These are phyloP conservation scores for Mesodorylaimus sp. DNA, from an alignment of 2,888 invertebrate species.

Conservation along the genomic window DNA sequence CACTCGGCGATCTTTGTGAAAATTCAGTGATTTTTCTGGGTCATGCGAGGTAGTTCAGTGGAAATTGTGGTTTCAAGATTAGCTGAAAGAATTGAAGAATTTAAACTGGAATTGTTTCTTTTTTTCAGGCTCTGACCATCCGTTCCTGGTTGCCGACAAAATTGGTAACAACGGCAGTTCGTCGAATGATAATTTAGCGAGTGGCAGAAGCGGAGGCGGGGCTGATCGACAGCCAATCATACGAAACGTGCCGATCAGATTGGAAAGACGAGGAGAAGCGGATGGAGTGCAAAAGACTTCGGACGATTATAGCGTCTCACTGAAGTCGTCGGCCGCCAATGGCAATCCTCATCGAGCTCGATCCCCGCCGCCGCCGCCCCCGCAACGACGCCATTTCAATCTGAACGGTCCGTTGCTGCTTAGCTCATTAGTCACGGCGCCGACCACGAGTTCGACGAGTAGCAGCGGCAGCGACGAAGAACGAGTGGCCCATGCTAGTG, in stretches of 20 bases:
- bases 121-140: conserved; percentile 3
- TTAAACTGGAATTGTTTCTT: not conserved
- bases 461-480: not conserved
- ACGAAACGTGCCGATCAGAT: conserved; percentile 1
- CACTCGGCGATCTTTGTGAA: too few species aligned
- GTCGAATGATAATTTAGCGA: not conserved
- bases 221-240: not conserved
- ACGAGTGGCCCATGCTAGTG: too few species aligned
- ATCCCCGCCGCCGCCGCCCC: conserved; percentile 6
- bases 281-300: not conserved
- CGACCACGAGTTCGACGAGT: not conserved
- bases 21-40: too few species aligned
- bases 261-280: conserved; percentile 1
- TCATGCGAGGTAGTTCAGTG: too few species aligned
- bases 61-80: too few species aligned
- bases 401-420: not conserved
- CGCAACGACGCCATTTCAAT: conserved; percentile 6
- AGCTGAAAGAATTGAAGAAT: not conserved
- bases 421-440: not conserved
- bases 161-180: not conserved
- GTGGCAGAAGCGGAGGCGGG: too few species aligned
- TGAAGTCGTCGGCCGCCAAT: too few species aligned
- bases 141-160: not conserved
- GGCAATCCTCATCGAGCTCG: not conserved
- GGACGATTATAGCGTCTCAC: too few species aligned